These are phyloP conservation scores for Gymnobelideus leadbeateri DNA, from an alignment of 2,113 vertebrate genomes.

Conservation along the genomic window DNA sequence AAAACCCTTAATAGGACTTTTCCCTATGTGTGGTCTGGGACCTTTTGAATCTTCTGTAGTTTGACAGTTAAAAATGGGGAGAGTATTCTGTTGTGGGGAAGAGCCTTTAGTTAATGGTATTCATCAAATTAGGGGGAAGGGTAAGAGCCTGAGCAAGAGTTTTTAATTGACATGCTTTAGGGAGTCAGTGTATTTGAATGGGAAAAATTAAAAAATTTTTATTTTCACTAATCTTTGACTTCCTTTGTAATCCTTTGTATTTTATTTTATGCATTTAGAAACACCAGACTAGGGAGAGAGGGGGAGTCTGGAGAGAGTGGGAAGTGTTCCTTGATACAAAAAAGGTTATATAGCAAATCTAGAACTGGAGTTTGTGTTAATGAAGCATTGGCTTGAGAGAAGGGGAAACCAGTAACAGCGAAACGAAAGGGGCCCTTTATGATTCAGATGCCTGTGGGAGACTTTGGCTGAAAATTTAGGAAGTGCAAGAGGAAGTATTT, in stretches of 20 bases:
- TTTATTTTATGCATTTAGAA: neutral
- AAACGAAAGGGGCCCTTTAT: neutral
- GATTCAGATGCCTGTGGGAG: neutral
- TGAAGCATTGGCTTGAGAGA: neutral
- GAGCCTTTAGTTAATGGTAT: neutral
- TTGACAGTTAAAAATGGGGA: rapidly evolving
- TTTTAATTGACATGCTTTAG: neutral
- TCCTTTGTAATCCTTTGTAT: neutral
- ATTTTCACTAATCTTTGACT: neutral
- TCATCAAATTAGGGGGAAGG: rapidly evolving
- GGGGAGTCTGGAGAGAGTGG: neutral
- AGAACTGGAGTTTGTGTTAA: neutral
- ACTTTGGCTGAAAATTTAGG: neutral
- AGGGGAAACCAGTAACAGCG: neutral
- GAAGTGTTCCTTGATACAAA: neutral
- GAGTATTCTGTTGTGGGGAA: neutral
- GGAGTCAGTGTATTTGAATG: neutral
- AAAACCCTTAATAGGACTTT: neutral
- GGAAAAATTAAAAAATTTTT: neutral
- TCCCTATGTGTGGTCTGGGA: neutral
- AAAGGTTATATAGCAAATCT: neutral
- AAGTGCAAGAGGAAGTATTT: neutral
- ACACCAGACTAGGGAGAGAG: neutral
- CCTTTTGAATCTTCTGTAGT: too few species aligned
- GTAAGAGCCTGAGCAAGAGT: neutral